Evolutionary conservation across 2,888 invertebrate species (phyloP), one percentile per base, ranked within the genome.

Genomic region (Bibio marci): DNA sequence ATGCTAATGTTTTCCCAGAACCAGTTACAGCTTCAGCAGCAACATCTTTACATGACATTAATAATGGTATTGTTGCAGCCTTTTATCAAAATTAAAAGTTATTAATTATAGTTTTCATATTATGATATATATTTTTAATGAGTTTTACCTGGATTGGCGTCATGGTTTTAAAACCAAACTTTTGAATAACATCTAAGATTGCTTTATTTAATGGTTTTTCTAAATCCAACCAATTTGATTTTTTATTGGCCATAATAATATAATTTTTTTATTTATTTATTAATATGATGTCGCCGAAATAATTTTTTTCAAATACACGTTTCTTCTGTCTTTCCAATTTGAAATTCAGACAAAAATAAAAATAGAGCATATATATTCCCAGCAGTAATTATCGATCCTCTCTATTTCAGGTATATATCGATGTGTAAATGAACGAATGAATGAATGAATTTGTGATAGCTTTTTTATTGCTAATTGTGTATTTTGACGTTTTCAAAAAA

Each of bases 1-100:
- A 98, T 0, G 97, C 92, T 30, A 98, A 62, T 0, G 97, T 98
- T 65, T 98, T 98, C 0, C 98, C 98, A 46, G 95, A 95, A 4
- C 98, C 98, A 2, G 98, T 98, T 0, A 97, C 90, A 4, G 98
- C 97, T 63, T 99, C 95, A 0, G 87, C 97, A 1, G 90, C 92
- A 12, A 98, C 92, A 69, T 98, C 98, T 62, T 94, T 95, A 50
- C 86, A 83, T 8, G 75, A 73, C 38, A 95, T 58, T 38, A 98
- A 66, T 39, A 91, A 65, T 1, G 92, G 92, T 51, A 94, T 92
- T 39, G 85, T 79, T 1, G 88, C 86, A 4, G 85, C 80, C 71
- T 91, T 70, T 2, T 73, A 27, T 13, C 17, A 34, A 30, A 30
- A 30, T 27, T 39, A 37, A 43, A 4, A 8, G 7, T 18, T n/a